Evolutionary conservation across 2,888 invertebrate genomes (phyloP).

Genomic region (Rotaria socialis): DNA sequence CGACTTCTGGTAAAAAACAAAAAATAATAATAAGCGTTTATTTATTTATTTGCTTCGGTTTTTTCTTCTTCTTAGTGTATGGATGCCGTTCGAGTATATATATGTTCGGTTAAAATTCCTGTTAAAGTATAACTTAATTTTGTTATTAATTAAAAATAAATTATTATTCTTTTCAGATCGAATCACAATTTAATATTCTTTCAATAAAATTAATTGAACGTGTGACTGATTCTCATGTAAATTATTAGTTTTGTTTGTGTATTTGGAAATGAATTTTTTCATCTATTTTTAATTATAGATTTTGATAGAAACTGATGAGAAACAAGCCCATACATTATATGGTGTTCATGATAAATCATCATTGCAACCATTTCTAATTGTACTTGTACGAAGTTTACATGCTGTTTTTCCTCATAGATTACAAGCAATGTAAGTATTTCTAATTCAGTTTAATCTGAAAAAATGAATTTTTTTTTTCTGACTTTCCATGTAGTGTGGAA

Average conservation of each 20-base stretch:
- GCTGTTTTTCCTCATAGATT: neutral
- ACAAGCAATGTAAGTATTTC: neutral
- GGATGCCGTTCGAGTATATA: slow-evolving; percentile 1
- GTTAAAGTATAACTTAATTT: slow-evolving; percentile 10
- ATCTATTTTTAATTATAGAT: neutral
- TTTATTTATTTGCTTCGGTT: no score
- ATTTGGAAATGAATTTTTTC: neutral
- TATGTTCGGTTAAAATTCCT: neutral
- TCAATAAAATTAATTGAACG: neutral
- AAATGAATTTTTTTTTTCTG: neutral
- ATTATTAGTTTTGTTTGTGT: neutral
- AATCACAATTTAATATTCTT: slow-evolving; percentile 20
- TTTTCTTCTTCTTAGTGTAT: neutral
- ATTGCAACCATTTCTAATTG: neutral
- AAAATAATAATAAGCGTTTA: no score
- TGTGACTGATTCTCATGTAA: neutral
- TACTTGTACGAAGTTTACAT: neutral
- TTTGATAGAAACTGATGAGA: slow-evolving; percentile 21
- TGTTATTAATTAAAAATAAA: neutral
- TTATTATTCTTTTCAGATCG: neutral
- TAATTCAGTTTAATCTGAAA: neutral
- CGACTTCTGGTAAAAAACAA: neutral
- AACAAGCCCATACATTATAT: slow-evolving; percentile 20
- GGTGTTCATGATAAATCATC: slow-evolving; percentile 20
- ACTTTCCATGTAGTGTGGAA: neutral